Percentiles rank a stretch among this genome's conserved stretches.
Evolutionary conservation across 2,888 invertebrate species (phyloP).

Genomic region (Macrophya alboannulata): DNA sequence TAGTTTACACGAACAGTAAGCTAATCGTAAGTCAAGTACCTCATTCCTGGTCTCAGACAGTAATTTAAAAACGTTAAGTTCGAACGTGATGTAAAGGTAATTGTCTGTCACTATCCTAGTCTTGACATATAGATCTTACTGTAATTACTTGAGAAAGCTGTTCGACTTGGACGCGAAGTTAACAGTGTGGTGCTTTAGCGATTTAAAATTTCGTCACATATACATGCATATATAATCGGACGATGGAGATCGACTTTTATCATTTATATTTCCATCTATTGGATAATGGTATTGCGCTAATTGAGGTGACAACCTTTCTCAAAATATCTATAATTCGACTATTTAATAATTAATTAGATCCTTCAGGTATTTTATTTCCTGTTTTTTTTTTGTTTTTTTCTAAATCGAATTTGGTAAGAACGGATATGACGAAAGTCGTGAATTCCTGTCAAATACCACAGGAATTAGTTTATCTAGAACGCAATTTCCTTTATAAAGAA

Average conservation of each 20-base stretch:
- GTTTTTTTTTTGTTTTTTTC: neutral
- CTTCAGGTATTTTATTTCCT: neutral
- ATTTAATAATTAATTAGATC: neutral
- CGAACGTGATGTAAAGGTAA: conserved; percentile 25
- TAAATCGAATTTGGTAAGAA: neutral
- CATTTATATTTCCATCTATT: neutral
- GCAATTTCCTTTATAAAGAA: neutral
- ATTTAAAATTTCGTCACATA: conserved; percentile 5
- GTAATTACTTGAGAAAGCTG: conserved; percentile 38
- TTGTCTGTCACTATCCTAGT: conserved; percentile 36
- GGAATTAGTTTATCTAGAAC: neutral
- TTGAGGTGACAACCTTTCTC: neutral
- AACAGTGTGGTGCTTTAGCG: neutral
- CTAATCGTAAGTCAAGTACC: conserved; percentile 11
- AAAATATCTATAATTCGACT: neutral
- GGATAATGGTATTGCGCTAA: neutral
- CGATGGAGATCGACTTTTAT: conserved; percentile 4
- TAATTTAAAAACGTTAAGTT: neutral
- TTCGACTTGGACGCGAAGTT: neutral
- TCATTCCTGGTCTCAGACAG: neutral
- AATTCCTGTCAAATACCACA: neutral
- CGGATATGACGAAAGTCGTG: neutral
- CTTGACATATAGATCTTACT: neutral
- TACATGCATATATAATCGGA: neutral
- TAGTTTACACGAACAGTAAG: neutral